Base-by-base conservation (phyloP, 2,113 vertebrate species). In the Cyanistes caeruleus region DNA sequence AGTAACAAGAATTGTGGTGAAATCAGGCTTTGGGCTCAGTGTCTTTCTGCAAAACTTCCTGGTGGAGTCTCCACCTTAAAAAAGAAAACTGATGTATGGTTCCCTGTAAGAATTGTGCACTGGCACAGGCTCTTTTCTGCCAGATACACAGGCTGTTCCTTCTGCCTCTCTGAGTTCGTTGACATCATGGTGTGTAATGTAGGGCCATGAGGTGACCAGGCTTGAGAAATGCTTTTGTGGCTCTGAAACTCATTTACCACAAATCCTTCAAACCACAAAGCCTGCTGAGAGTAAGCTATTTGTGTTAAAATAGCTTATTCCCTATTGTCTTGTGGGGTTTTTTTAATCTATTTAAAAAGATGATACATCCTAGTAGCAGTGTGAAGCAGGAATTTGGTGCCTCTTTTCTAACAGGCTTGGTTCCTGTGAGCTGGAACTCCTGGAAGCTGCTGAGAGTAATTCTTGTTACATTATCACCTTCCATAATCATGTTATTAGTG, bases 381-480 rank as follows among this genome's bases (percentile, higher is more conserved):
- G 62, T 67, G 62, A 94, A 95, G 51, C 7, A 84, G 93, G 87
- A 48, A 35, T 11, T 72, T 64, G 43, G 58, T 96, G 62, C 15
- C 48, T 89, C 39, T 72, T 60, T 74, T 59, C 91, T 78, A 64
- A 55, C 65, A 93, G 86, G 24, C 88, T 90, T 27, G 15, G 27
- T 53, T 67, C 68, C 62, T 59, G 5, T 35, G 74, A 93, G 92
- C 78, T 5, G 33, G 46, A 84, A 72, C 88, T 93, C 86, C 55
- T 96, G 81, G 80, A 95, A 94, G 91, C 83, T 96, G 89, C 72
- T 58, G 73, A 79, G 88, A 90, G 53, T 85, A 75, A 60, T 91
- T 94, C 91, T 46, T 84, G 85, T 77, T 93, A 80, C 95, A 97
- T 97, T 98, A 94, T 92, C 83, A 89, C 92, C 93, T 93, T 90